Evolutionary conservation across 2,888 invertebrate genomes (phyloP), one percentile per base, ranked within the genome.

Genomic region (Trichogramma evanescens): DNA sequence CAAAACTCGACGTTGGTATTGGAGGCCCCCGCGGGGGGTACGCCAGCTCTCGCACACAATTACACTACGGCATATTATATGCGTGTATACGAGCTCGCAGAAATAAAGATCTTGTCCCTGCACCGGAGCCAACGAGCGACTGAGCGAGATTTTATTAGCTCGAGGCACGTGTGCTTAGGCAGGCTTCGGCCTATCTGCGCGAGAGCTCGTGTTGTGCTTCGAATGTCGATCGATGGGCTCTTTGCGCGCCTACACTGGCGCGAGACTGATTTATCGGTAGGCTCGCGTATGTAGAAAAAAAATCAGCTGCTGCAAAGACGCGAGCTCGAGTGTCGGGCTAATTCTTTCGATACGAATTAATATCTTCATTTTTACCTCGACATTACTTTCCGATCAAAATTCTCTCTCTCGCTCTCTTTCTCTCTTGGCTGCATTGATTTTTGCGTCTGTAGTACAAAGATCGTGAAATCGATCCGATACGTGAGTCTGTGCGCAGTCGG

Each of bases 91-190:
- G 26, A 7, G 7, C 26, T 10, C 66, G 61, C 61, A 67, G 68
- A 70, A 73, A 73, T 73, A 72, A 73, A 73, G 73, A 73, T 73
- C 73, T 73, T 71, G 73, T 72, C 69, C 26, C 26, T 26, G 26
- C 26, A 2, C 1, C 26, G 26, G 26, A 26, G 3, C 26, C 26
- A 26, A 26, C 26, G 26, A 26, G 26, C 26, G 26, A 50, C 8
- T 39, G 9, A 44, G 8, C 44, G 46, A 46, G 46, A 46, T 46
- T 10, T 46, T 13, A 5, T 9, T 46, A 46, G 46, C 46, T 46
- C 46, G 46, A 9, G 46, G 46, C 46, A 8, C 9, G 7, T 8
- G 26, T 26, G 26, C 26, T 26, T 26, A 26, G 26, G 26, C 26
- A 26, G 26, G 26, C 26, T 26, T 26, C 26, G 26, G 26, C 26